Percentiles rank a stretch among this genome's conserved stretches.
Evolutionary conservation across 2,888 invertebrate genomes (phyloP).

Genomic region (Resseliella maxima): DNA sequence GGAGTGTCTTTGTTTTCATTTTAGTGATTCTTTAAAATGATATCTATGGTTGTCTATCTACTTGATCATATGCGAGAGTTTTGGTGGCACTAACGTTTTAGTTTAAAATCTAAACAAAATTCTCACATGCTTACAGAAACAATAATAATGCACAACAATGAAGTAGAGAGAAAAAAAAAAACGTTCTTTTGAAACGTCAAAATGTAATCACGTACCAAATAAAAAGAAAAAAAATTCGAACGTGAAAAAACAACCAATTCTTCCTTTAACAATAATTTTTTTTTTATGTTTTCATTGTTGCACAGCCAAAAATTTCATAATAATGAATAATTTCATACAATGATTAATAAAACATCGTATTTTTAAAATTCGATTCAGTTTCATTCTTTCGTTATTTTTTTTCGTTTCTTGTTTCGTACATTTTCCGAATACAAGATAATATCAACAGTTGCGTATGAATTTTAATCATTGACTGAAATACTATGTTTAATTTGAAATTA

Average conservation of each 20-base stretch:
- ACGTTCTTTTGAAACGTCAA: constrained; percentile 4
- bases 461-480: neutral
- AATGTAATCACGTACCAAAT: constrained; percentile 15
- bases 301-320: neutral
- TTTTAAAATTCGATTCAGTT: too few relatives aligned
- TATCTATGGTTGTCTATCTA: too few relatives aligned
- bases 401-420: too few relatives aligned
- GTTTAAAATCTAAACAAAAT: neutral
- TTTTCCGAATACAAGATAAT: too few relatives aligned
- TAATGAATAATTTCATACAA: neutral
- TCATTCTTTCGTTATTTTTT: too few relatives aligned
- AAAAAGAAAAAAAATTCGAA: neutral
- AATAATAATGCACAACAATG: constrained; percentile 16
- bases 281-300: neutral
- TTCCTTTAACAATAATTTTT: too few relatives aligned
- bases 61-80: constrained; percentile 11
- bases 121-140: neutral
- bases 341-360: neutral
- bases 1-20: neutral
- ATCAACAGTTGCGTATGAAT: neutral
- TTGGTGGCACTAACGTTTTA: neutral
- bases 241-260: neutral
- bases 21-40: neutral
- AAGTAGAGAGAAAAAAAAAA: too few relatives aligned
- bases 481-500: neutral